Percentiles rank a stretch among this genome's conserved stretches.
These are phyloP conservation scores for Chamaetylas fuelleborni DNA, from an alignment of 2,113 vertebrate species.

Conservation along the genomic window DNA sequence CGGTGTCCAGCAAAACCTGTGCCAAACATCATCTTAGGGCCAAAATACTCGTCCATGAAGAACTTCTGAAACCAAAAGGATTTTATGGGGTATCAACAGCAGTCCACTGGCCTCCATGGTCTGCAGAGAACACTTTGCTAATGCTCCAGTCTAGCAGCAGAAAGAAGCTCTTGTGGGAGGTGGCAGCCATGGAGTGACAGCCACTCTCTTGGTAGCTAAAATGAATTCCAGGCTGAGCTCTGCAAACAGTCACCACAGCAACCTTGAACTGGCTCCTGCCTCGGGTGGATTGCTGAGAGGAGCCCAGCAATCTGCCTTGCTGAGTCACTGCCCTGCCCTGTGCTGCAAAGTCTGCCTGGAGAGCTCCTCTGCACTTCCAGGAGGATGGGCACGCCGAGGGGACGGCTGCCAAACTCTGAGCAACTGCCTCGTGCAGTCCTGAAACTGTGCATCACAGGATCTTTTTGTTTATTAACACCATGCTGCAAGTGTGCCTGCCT, in stretches of 20 bases:
- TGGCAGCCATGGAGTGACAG: slow-evolving; percentile 48
- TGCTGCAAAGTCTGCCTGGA: not conserved
- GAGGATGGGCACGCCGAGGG: not conserved
- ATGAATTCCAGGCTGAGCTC: slow-evolving; percentile 46
- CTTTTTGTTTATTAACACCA: slow-evolving; percentile 64
- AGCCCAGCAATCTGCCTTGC: not conserved
- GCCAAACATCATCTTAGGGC: not conserved
- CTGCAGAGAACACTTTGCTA: not conserved
- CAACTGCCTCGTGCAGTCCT: slow-evolving; percentile 1
- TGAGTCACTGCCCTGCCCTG: slow-evolving; percentile 17
- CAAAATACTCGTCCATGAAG: not conserved
- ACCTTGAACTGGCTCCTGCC: slow-evolving; percentile 29
- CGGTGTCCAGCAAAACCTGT: not conserved
- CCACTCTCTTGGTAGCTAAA: slow-evolving; percentile 40
- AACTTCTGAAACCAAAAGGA: not conserved
- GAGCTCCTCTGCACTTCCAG: not conserved
- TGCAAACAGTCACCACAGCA: slow-evolving; percentile 54
- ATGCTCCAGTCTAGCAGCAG: slow-evolving; percentile 25
- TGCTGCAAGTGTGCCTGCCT: slow-evolving; percentile 36
- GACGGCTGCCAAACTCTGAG: slow-evolving; percentile 33
- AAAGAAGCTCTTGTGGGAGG: slow-evolving; percentile 35
- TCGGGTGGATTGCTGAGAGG: not conserved
- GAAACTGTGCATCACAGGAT: slow-evolving; percentile 46
- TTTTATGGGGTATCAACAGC: not conserved
- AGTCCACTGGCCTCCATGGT: slow-evolving; percentile 15